These are phyloP conservation scores for Nematopogon swammerdamellus DNA, from an alignment of 2,888 invertebrate species.

Conservation along the genomic window DNA sequence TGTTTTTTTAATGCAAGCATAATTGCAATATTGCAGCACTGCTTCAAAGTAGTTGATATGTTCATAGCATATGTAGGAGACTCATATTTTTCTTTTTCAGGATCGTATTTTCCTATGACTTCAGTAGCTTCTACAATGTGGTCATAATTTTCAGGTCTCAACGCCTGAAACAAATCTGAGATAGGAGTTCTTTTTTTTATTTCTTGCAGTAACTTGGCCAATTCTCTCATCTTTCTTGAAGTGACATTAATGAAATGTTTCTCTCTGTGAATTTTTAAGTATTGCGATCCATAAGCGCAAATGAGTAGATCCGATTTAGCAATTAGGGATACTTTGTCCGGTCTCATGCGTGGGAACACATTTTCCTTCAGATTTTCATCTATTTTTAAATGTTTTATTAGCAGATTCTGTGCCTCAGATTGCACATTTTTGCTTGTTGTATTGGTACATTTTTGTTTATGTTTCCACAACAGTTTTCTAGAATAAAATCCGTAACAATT, in stretches of 20 bases:
- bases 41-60: constrained; percentile 15
- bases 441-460: constrained; percentile 10
- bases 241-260: too few species aligned
- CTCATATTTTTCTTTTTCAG: constrained; percentile 11
- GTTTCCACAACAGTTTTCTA: constrained; percentile 14
- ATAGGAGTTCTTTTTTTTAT: not conserved
- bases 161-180: constrained; percentile 10
- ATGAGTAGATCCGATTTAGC: constrained; percentile 14
- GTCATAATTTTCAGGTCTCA: constrained; percentile 13
- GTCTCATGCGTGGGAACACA: constrained; percentile 17
- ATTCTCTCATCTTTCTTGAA: constrained; percentile 1
- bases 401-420: constrained; percentile 18
- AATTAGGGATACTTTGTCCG: constrained; percentile 14
- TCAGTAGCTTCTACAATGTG: constrained; percentile 13
- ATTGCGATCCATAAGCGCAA: not conserved
- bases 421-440: constrained; percentile 12
- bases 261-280: not conserved
- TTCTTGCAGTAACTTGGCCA: not conserved
- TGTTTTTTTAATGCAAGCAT: constrained; percentile 13
- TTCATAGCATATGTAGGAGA: constrained; percentile 17
- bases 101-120: constrained; percentile 12
- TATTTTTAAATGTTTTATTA: constrained; percentile 15
- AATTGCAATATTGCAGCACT: constrained; percentile 18
- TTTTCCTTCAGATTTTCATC: constrained; percentile 16
- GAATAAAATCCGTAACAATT: constrained; percentile 15